Percentiles rank a stretch among this genome's conserved stretches.
Evolutionary conservation across 1,140 invertebrate species (phyloP).

Genomic region (Caerostris darwini): DNA sequence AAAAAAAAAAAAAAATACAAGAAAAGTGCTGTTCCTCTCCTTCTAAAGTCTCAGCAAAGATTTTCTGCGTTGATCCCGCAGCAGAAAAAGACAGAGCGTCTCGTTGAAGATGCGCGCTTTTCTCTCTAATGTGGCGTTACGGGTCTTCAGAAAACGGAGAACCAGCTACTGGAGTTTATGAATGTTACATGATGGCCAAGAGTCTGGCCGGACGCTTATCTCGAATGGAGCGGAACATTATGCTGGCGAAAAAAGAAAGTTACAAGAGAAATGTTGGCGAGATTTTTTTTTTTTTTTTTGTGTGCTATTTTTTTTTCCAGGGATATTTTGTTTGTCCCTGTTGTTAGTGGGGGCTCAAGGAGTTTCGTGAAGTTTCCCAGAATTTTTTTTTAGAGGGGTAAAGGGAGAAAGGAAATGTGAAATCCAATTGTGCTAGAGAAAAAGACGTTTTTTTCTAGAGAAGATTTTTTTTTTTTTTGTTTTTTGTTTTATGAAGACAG

Average conservation of each 20-base stretch:
- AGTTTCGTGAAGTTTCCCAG: no score
- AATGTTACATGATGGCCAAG: conserved; percentile 14
- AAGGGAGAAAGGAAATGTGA: no score
- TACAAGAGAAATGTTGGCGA: neutral
- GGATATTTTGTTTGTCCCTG: neutral
- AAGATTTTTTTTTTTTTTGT: no score
- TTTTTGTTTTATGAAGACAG: no score
- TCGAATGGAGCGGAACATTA: neutral
- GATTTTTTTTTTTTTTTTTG: neutral
- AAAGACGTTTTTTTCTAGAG: no score
- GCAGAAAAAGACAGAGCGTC: neutral
- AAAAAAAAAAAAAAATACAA: neutral
- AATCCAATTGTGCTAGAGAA: no score
- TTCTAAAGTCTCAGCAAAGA: neutral
- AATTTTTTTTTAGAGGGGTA: neutral
- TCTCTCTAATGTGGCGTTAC: no score
- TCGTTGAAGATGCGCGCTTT: neutral
- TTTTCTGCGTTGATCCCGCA: neutral
- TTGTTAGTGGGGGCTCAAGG: no score
- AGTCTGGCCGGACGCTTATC: no score
- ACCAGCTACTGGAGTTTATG: neutral
- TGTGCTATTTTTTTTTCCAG: neutral
- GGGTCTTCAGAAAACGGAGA: neutral
- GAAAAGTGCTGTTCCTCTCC: neutral
- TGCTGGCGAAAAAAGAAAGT: neutral